Base-by-base conservation (phyloP, 2,888 invertebrate genomes). In the Diarsia dahlii region DNA sequence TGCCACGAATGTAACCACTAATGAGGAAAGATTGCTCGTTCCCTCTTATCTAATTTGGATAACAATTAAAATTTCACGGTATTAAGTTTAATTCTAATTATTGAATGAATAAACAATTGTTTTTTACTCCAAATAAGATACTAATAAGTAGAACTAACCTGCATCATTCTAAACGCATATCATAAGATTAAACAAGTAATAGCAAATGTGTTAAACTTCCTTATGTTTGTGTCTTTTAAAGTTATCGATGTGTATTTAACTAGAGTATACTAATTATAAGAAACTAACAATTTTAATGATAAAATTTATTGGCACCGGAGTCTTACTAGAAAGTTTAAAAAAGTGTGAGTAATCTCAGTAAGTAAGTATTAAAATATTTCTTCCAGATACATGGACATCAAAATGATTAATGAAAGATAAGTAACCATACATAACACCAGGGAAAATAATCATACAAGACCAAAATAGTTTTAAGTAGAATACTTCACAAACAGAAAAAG, bases 131-230 rank as follows among this genome's bases (percentile, higher is more conserved):
- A 71, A 58, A 67, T 48, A 54, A 74, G 76, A 76, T 80, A 80
- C 65, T 87, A 84, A 85, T 74, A 78, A 84, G 90, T 84, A 88
- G 88, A 77, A 80, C 71, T 88, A 88, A 88, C 65, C 77, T 87
- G 89, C 90, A 90, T 90, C 85, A 89, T 72, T 79, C 78, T 86
- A 87, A 89, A 86, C 79, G 87, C 89, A 86, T 85, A 83, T 66
- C 83, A 86, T 81, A 86, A 86, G 82, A 87, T 65, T 82, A 74
- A 81, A 77, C 65, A 72, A 73, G 77, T 88, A 81, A 88, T 87
- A 87, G 85, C 79, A 80, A 79, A 50, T 78, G 67, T 84, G 77
- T 78, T 85, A 87, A 88, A 79, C 54, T 86, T 84, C 63, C 81
- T 81, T 79, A 85, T 74, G 72, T 87, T 77, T 85, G 81, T 87